These are phyloP conservation scores for Caradrina kadenii DNA, from an alignment of 2,888 invertebrate genomes.

Conservation along the genomic window DNA sequence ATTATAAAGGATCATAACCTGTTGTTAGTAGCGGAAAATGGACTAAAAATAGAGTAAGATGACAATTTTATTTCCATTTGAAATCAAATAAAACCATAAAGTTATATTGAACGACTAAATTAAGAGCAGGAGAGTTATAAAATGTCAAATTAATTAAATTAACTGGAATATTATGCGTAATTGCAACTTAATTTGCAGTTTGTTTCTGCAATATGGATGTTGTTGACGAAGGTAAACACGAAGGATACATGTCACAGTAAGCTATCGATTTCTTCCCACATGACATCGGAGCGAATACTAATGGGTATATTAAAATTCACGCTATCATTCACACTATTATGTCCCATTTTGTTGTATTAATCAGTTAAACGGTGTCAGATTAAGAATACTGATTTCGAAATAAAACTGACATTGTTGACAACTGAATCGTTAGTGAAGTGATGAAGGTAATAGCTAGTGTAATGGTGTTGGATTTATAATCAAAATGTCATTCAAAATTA, in stretches of 20 bases:
- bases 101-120: slow-evolving; percentile 35
- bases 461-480: not conserved
- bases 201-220: slow-evolving; percentile 57
- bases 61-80: slow-evolving; percentile 37
- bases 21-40: slow-evolving; percentile 42
- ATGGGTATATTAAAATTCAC: slow-evolving; percentile 69
- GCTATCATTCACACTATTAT: slow-evolving; percentile 67
- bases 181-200: slow-evolving; percentile 59
- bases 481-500: slow-evolving; percentile 15
- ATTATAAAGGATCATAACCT: slow-evolving; percentile 40
- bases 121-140: slow-evolving; percentile 45
- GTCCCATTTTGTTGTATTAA: slow-evolving; percentile 72
- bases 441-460: slow-evolving; percentile 17
- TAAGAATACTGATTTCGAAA: slow-evolving; percentile 70
- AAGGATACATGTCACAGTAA: slow-evolving; percentile 68
- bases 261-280: slow-evolving; percentile 66
- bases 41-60: slow-evolving; percentile 37
- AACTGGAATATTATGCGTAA: slow-evolving; percentile 58
- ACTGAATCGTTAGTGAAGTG: slow-evolving; percentile 37
- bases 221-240: slow-evolving; percentile 60
- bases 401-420: slow-evolving; percentile 39
- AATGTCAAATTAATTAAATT: slow-evolving; percentile 63
- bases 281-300: slow-evolving; percentile 73
- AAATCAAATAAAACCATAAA: slow-evolving; percentile 50
- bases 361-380: slow-evolving; percentile 63